A percentile compares a stretch with the other conserved stretches of the same genome.
Conservation (phyloP, 1,140 invertebrate genomes). For the Gonatopus flavifemur region DNA sequence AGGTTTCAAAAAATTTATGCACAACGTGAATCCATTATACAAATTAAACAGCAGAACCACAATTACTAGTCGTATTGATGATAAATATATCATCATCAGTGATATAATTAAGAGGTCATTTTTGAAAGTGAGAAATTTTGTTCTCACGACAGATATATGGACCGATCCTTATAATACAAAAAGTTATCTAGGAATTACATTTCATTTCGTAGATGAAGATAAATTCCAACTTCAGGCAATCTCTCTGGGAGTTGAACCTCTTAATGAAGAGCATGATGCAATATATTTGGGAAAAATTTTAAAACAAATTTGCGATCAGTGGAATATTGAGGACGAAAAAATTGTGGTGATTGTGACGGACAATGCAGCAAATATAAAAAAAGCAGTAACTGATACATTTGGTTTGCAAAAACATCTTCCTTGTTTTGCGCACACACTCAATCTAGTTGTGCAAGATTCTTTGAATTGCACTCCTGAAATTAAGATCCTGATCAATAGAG, state of each 20-base stretch:
- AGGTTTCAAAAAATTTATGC: too few relatives aligned
- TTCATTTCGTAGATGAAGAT: slow-evolving; percentile 25
- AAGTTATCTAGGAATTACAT: slow-evolving; percentile 37
- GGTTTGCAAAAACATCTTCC: slow-evolving; percentile 15
- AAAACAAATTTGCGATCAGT: slow-evolving; percentile 37
- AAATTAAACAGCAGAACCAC: too few relatives aligned
- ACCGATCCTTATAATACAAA: slow-evolving; percentile 27
- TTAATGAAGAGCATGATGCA: slow-evolving; percentile 39
- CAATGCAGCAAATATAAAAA: slow-evolving; percentile 39
- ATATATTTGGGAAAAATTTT: slow-evolving; percentile 39
- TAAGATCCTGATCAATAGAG: background rate
- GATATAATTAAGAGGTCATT: too few relatives aligned
- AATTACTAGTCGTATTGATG: too few relatives aligned
- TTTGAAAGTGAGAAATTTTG: too few relatives aligned
- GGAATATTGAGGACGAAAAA: slow-evolving; percentile 40
- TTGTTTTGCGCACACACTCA: slow-evolving; percentile 13
- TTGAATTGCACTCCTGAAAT: background rate
- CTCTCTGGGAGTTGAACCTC: slow-evolving; percentile 35
- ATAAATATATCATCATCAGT: too few relatives aligned
- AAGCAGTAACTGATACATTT: slow-evolving; percentile 45
- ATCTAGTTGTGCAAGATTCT: background rate
- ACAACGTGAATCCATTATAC: too few relatives aligned
- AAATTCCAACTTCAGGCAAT: slow-evolving; percentile 26
- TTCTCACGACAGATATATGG: slow-evolving; percentile 40
- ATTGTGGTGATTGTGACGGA: slow-evolving; percentile 35